These are phyloP conservation scores for Anolis sagrei DNA, from an alignment of 2,113 vertebrate species.

Conservation along the genomic window DNA sequence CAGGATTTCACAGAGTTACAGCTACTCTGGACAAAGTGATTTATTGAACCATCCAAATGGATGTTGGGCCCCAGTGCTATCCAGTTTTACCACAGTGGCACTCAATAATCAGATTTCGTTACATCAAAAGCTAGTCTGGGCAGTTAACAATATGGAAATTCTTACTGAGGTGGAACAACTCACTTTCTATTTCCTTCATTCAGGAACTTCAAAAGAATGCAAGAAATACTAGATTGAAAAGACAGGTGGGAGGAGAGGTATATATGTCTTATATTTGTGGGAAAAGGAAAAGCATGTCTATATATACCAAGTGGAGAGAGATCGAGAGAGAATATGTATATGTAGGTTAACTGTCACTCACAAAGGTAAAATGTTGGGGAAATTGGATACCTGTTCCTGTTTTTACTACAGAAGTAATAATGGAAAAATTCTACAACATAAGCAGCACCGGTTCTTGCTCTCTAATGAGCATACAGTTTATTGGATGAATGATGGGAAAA, in stretches of 20 bases:
- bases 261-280: not conserved
- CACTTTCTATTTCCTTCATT: slow-evolving; percentile 23
- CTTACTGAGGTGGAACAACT: slow-evolving; percentile 59
- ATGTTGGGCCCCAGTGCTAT: not conserved
- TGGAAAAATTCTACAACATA: not conserved
- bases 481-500: not conserved
- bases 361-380: slow-evolving; percentile 41
- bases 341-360: slow-evolving; percentile 56
- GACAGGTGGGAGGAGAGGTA: slow-evolving; percentile 28
- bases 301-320: not conserved
- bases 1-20: not conserved
- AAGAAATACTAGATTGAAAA: slow-evolving; percentile 52
- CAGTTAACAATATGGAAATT: slow-evolving; percentile 53
- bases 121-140: slow-evolving; percentile 52
- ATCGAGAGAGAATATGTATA: slow-evolving; percentile 37
- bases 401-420: not conserved
- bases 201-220: slow-evolving; percentile 42
- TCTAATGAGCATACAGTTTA: not conserved
- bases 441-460: not conserved
- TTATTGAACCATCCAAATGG: slow-evolving; percentile 46
- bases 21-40: slow-evolving; percentile 37
- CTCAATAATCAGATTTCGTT: slow-evolving; percentile 62
- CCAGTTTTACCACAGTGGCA: slow-evolving; percentile 36
- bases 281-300: not conserved
- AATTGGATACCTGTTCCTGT: slow-evolving; percentile 48